Evolutionary conservation across 2,888 invertebrate species (phyloP).

Genomic region (Dolichopus griseipennis): DNA sequence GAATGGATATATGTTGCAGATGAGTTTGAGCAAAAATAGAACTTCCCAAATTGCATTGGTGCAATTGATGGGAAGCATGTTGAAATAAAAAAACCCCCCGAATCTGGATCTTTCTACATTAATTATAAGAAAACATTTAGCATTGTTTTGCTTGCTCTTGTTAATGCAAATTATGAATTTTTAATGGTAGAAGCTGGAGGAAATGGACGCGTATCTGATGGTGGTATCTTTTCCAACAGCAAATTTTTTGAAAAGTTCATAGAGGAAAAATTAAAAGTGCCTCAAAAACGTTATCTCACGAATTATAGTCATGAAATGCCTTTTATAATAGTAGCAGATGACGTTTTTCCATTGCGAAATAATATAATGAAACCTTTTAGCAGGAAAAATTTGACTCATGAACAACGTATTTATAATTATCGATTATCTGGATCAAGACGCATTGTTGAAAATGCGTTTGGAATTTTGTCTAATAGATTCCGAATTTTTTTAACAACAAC

Average conservation of each 20-base stretch:
- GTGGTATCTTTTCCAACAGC: conserved; percentile 9
- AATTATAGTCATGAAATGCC: background rate
- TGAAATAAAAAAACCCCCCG: conserved; percentile 18
- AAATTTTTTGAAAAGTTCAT: conserved; percentile 12
- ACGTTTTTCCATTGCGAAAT: background rate
- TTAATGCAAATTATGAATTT: conserved; percentile 18
- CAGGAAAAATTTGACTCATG: background rate
- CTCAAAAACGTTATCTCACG: conserved; percentile 12
- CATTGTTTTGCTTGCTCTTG: conserved; percentile 19
- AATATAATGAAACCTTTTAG: background rate
- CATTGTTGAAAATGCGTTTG: background rate
- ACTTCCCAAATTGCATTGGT: too few species aligned
- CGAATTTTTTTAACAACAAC: background rate
- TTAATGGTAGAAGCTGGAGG: conserved; percentile 15
- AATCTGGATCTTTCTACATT: conserved; percentile 19
- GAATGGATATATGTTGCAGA: conserved; percentile 17
- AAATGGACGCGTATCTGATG: conserved; percentile 15
- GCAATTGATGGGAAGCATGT: conserved; percentile 22
- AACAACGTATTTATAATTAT: background rate
- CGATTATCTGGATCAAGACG: background rate
- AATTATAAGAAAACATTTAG: conserved; percentile 22
- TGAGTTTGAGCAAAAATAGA: conserved; percentile 18
- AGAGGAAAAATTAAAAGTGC: conserved; percentile 12
- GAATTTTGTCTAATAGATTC: background rate
- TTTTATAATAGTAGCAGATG: background rate